phyloP scores from a whole-genome alignment of 2,797 vertebrate genomes.

The Chelon auratus region DNA sequence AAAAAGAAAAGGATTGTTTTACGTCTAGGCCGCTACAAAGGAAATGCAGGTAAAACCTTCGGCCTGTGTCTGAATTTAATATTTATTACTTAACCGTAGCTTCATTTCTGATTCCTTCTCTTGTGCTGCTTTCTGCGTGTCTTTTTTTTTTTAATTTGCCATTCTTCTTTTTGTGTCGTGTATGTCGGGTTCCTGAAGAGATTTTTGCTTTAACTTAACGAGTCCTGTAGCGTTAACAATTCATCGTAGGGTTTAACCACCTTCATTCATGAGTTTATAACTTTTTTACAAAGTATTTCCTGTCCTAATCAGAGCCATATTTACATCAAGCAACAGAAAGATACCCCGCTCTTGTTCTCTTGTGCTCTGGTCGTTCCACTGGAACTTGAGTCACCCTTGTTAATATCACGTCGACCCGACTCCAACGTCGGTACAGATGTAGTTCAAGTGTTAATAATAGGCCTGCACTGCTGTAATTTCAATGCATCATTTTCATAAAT shows the following conservation, averaged over 20 bases:
- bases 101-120: not conserved
- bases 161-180: not conserved
- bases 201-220: not conserved
- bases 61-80: constrained; percentile 1
- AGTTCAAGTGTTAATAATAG: constrained; percentile 88
- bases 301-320: constrained; percentile 23
- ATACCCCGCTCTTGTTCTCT: constrained; percentile 21
- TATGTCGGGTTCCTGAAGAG: constrained; percentile 1
- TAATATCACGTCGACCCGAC: constrained; percentile 35
- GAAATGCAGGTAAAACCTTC: constrained; percentile 57
- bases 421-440: constrained; percentile 56
- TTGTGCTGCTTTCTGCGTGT: constrained; percentile 7
- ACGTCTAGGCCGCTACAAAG: constrained; percentile 5
- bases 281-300: constrained; percentile 13
- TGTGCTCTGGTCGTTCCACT: not conserved
- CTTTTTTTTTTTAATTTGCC: not conserved
- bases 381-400: constrained; percentile 41
- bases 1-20: constrained; percentile 22
- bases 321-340: constrained; percentile 25
- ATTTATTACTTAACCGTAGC: not conserved
- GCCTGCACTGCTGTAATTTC: constrained; percentile 79
- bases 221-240: not conserved
- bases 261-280: constrained; percentile 5
- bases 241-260: not conserved
- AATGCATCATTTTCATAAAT: constrained; percentile 92